A percentile compares a stretch with the other conserved stretches of the same genome.
Conservation (phyloP, 2,113 vertebrate genomes). For the Anas platyrhynchos region DNA sequence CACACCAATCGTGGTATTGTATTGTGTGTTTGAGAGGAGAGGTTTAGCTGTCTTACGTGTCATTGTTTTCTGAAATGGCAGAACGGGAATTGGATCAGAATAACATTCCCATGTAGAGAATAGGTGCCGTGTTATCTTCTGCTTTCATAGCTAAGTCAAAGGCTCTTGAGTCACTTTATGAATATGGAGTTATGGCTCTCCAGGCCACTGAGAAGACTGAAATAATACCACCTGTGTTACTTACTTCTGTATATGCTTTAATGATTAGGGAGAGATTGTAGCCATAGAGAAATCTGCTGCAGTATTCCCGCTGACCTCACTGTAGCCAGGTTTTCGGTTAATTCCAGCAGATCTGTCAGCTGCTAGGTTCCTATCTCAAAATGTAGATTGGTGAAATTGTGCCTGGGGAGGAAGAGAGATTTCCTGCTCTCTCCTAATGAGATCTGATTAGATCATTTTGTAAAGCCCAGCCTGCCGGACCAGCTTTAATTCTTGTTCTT, state of each 20-base stretch:
- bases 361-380: background rate
- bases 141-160: slow-evolving; percentile 43
- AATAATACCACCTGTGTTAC: background rate
- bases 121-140: slow-evolving; percentile 29
- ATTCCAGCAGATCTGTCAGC: background rate
- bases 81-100: slow-evolving; percentile 33
- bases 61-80: slow-evolving; percentile 40
- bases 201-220: background rate
- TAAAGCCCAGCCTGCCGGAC: slow-evolving; percentile 17
- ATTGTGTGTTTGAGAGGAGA: slow-evolving; percentile 32
- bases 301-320: background rate
- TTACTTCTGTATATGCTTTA: background rate
- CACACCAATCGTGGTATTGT: background rate
- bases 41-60: slow-evolving; percentile 21
- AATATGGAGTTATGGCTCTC: slow-evolving; percentile 50
- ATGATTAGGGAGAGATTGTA: slow-evolving; percentile 25
- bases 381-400: slow-evolving; percentile 17
- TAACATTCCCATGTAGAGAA: slow-evolving; percentile 52
- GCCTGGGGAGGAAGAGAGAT: slow-evolving; percentile 54
- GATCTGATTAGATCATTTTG: slow-evolving; percentile 40
- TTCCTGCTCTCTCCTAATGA: slow-evolving; percentile 38
- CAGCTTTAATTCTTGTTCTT: slow-evolving; percentile 32
- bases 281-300: background rate
- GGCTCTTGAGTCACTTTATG: background rate
- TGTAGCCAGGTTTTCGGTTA: background rate